These are phyloP conservation scores for Sebastes miniatus DNA, from an alignment of 2,797 vertebrate species.

Conservation along the genomic window DNA sequence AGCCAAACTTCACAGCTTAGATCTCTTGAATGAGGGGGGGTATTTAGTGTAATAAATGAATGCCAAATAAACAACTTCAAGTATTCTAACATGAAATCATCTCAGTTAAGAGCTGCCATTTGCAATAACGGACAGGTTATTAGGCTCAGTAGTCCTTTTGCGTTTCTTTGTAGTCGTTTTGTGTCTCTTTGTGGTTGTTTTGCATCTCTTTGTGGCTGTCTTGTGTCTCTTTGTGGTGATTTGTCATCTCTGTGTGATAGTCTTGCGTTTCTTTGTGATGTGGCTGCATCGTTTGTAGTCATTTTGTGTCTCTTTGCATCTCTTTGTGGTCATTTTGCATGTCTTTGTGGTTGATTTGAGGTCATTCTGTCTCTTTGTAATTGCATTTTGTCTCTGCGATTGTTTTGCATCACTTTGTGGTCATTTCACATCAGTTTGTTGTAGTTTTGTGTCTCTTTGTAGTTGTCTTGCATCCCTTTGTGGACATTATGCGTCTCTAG, in stretches of 20 bases:
- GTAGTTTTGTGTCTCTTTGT: neutral
- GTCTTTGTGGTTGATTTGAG: neutral
- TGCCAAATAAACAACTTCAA: neutral
- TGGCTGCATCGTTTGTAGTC: neutral
- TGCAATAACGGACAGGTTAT: neutral
- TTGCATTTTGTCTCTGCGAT: neutral
- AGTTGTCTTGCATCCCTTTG: neutral
- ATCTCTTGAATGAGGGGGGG: neutral
- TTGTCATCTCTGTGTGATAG: neutral
- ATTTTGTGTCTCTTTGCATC: neutral
- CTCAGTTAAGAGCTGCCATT: neutral
- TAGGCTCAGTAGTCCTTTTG: neutral
- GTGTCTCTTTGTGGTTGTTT: no score
- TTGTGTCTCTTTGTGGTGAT: neutral
- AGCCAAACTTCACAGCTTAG: conserved; percentile 32
- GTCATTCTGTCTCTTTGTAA: neutral
- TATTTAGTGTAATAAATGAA: no score
- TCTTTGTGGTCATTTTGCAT: no score
- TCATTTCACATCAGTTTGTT: neutral
- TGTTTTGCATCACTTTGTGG: neutral
- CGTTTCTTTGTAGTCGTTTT: neutral
- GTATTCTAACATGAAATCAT: neutral
- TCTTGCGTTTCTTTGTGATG: neutral
- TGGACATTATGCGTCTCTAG: neutral
- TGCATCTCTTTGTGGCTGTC: neutral